A percentile compares a stretch with the other conserved stretches of the same genome.
Evolutionary conservation across 2,113 vertebrate genomes (phyloP).

Genomic region (Rutilus rutilus): DNA sequence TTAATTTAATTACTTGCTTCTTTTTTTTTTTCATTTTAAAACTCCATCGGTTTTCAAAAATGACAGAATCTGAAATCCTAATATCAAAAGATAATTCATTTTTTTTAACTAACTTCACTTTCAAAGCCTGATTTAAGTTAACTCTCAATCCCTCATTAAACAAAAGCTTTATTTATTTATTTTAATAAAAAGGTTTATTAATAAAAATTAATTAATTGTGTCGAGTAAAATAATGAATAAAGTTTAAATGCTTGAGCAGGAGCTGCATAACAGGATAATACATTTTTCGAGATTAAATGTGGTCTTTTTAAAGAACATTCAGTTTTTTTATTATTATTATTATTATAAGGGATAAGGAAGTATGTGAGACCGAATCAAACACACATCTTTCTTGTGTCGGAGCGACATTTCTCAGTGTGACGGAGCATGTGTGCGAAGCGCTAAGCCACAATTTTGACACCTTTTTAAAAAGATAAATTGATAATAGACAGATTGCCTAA

Average conservation of each 20-base stretch:
- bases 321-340: no score
- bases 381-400: no score
- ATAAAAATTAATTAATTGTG: no score
- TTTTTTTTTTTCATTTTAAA: background rate
- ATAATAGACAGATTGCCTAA: slow-evolving; percentile 11
- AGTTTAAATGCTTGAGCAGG: no score
- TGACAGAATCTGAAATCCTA: background rate
- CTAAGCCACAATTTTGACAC: background rate
- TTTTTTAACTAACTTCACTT: background rate
- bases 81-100: background rate
- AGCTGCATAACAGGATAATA: no score
- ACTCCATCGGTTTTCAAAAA: background rate
- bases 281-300: no score
- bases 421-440: background rate
- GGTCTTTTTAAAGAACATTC: no score
- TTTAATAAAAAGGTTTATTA: background rate
- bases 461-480: background rate
- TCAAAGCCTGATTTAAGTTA: background rate
- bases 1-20: background rate
- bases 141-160: background rate
- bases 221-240: no score
- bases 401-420: background rate
- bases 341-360: no score
- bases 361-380: no score
- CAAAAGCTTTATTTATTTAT: background rate